A percentile compares a stretch with the other conserved stretches of the same genome.
phyloP scores from a whole-genome alignment of 2,113 vertebrate genomes.

The Rallus limicola region DNA sequence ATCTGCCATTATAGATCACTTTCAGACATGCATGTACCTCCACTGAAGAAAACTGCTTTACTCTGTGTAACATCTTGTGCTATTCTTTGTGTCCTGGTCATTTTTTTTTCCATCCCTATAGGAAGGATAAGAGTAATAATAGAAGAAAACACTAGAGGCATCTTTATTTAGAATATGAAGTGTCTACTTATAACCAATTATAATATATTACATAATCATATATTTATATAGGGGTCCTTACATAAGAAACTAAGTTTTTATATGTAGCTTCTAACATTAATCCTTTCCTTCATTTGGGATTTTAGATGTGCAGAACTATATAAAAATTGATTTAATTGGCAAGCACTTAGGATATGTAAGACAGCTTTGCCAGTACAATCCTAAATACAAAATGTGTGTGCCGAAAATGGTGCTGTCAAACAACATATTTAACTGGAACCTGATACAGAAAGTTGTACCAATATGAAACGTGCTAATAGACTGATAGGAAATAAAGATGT shows the following conservation, averaged over 20 bases:
- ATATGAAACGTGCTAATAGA: background rate
- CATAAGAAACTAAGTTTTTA: background rate
- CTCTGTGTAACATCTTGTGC: background rate
- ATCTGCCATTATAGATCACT: conserved; percentile 38
- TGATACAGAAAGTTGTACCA: background rate
- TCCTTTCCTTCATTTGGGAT: background rate
- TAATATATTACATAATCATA: background rate
- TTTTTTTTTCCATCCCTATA: background rate
- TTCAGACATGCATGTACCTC: background rate
- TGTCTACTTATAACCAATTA: background rate
- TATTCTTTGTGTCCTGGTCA: background rate
- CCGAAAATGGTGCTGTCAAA: background rate
- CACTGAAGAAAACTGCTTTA: background rate
- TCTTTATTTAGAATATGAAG: background rate
- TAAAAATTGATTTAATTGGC: background rate
- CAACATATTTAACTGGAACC: background rate
- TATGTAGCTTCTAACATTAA: background rate
- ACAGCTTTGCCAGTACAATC: background rate
- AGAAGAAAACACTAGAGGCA: background rate
- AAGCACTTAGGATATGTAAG: background rate
- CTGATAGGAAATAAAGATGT: background rate
- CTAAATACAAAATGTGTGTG: background rate
- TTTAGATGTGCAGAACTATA: background rate
- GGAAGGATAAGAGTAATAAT: background rate
- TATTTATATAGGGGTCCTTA: background rate